Evolutionary conservation across 2,113 vertebrate species (phyloP).

Genomic region (Tor tambroides): DNA sequence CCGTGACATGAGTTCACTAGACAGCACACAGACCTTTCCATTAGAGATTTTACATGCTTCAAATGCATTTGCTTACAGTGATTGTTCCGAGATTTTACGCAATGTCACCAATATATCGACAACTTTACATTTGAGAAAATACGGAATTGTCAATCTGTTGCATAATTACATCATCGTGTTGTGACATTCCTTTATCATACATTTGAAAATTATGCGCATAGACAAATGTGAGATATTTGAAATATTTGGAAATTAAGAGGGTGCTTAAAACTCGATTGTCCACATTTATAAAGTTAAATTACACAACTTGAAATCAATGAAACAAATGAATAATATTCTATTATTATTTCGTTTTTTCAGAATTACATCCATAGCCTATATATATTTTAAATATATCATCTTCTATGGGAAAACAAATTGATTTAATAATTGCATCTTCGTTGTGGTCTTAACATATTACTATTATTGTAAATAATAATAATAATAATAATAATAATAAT

Average conservation of each 20-base stretch:
- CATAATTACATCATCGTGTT: constrained; percentile 28
- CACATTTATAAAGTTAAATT: constrained; percentile 36
- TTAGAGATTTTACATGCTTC: constrained; percentile 53
- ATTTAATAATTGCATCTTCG: neutral
- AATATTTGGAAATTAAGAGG: neutral
- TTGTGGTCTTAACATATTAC: neutral
- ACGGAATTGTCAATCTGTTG: constrained; percentile 41
- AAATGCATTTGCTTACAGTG: constrained; percentile 50
- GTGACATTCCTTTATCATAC: neutral
- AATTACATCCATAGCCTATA: neutral
- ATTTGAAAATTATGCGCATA: neutral
- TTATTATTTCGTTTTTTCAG: constrained; percentile 26
- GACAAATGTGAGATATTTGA: neutral
- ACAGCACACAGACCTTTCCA: constrained; percentile 50
- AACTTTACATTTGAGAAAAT: constrained; percentile 25
- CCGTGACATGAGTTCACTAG: constrained; percentile 49
- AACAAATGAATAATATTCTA: neutral
- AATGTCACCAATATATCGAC: constrained; percentile 41
- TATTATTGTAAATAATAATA: neutral
- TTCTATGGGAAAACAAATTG: neutral
- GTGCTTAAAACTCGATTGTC: constrained; percentile 42
- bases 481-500: neutral
- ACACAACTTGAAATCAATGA: constrained; percentile 1
- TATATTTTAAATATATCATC: neutral
- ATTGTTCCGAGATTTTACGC: constrained; percentile 46